These are phyloP conservation scores for Euplagia quadripunctaria DNA, from an alignment of 2,888 invertebrate genomes.

Conservation along the genomic window DNA sequence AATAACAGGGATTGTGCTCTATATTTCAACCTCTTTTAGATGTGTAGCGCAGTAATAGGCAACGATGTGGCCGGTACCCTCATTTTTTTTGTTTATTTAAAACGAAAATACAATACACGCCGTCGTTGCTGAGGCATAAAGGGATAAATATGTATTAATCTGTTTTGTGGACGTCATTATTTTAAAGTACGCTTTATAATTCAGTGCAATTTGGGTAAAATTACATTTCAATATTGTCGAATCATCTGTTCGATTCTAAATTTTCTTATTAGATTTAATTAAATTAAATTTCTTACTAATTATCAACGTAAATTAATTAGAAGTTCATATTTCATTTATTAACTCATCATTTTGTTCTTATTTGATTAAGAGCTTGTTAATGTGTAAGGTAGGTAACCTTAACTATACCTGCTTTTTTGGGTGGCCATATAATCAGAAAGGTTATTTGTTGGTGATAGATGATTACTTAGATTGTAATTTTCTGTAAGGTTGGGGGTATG, in stretches of 20 bases:
- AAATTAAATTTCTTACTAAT: not conserved
- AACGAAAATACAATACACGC: slow-evolving; percentile 69
- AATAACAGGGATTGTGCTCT: slow-evolving; percentile 2
- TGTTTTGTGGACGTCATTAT: slow-evolving; percentile 63
- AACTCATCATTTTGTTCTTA: no score
- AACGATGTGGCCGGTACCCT: slow-evolving; percentile 37
- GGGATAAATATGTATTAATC: slow-evolving; percentile 66
- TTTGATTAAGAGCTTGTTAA: no score
- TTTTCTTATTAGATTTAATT: not conserved
- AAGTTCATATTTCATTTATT: not conserved
- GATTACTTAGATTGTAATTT: not conserved
- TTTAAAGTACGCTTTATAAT: slow-evolving; percentile 56
- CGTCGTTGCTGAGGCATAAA: slow-evolving; percentile 62
- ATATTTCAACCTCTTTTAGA: slow-evolving; percentile 12
- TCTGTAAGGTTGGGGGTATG: not conserved
- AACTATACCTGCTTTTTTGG: not conserved
- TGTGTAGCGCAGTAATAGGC: slow-evolving; percentile 23
- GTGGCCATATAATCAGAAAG: not conserved
- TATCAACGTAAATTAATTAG: not conserved
- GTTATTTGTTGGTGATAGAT: not conserved
- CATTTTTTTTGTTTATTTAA: slow-evolving; percentile 71
- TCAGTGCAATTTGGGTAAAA: slow-evolving; percentile 45
- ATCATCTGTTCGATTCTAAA: not conserved
- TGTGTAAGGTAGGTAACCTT: no score
- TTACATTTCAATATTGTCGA: slow-evolving; percentile 39